Conservation (phyloP, 2,113 vertebrate genomes). For the Nothobranchius kuhntae region DNA sequence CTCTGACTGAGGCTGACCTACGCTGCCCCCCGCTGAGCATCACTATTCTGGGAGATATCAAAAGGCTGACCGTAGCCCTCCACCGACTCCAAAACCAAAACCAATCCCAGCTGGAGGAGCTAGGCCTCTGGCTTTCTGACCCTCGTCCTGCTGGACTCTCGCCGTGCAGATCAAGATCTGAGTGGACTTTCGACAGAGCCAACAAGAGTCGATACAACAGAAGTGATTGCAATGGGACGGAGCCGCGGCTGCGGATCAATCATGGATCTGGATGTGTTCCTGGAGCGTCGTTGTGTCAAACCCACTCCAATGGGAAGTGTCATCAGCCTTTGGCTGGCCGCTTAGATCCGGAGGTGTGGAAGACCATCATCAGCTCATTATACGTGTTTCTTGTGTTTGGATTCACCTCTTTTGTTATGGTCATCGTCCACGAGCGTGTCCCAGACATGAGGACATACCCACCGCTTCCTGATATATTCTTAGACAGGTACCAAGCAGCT, state of each 20-base stretch:
- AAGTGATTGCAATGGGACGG: conserved; percentile 62
- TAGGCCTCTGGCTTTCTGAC: conserved; percentile 79
- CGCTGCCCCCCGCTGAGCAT: conserved; percentile 91
- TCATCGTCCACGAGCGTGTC: conserved; percentile 94
- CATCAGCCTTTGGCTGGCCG: conserved; percentile 78
- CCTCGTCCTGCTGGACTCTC: conserved; percentile 18
- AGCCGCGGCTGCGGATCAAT: conserved; percentile 75
- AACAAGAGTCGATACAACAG: conserved; percentile 83
- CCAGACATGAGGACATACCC: conserved; percentile 97
- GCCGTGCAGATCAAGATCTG: not conserved
- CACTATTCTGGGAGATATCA: conserved; percentile 92
- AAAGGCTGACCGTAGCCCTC: conserved; percentile 88
- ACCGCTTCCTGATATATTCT: conserved; percentile 95
- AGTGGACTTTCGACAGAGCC: conserved; percentile 31
- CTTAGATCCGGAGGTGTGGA: conserved; percentile 96
- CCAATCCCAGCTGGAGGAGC: conserved; percentile 82
- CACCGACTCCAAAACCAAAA: conserved; percentile 89
- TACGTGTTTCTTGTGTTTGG: conserved; percentile 95
- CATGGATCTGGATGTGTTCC: conserved; percentile 71
- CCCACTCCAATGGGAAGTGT: conserved; percentile 88
- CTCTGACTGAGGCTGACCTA: conserved; percentile 92
- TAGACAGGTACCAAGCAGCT: conserved; percentile 86
- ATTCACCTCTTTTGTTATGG: conserved; percentile 96
- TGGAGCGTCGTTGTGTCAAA: conserved; percentile 74
- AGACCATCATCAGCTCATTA: conserved; percentile 88